phyloP scores from a whole-genome alignment of 2,113 vertebrate species.

The Pitta sordida region DNA sequence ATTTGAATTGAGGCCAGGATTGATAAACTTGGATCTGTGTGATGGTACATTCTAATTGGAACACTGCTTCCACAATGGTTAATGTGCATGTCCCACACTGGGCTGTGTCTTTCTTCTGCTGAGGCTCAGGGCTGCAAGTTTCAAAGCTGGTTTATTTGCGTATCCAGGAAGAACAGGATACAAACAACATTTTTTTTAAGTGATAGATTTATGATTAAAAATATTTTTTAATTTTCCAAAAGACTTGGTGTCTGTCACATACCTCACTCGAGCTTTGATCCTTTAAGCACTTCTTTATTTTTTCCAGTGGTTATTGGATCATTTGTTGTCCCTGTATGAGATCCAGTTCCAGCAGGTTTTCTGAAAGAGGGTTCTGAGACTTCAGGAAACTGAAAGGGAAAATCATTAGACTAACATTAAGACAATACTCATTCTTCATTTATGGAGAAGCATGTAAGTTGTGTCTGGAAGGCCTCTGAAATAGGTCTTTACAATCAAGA shows the following conservation, averaged over 20 bases:
- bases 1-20: conserved; percentile 48
- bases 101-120: background rate
- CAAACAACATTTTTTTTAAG: background rate
- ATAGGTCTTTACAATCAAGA: background rate
- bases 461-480: background rate
- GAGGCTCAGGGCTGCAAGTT: background rate
- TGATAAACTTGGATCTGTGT: conserved; percentile 49
- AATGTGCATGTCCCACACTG: background rate
- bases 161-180: background rate
- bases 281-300: background rate
- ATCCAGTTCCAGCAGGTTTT: background rate
- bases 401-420: background rate
- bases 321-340: background rate
- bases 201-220: background rate
- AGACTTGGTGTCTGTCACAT: background rate
- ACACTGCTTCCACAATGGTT: background rate
- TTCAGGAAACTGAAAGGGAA: background rate
- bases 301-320: background rate
- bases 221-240: background rate
- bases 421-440: background rate
- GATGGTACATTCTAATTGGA: background rate
- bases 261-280: background rate
- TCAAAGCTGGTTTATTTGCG: background rate
- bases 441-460: background rate
- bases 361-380: background rate